Conservation (phyloP, 2,888 invertebrate genomes). For the Lasioglossum marginatum region DNA sequence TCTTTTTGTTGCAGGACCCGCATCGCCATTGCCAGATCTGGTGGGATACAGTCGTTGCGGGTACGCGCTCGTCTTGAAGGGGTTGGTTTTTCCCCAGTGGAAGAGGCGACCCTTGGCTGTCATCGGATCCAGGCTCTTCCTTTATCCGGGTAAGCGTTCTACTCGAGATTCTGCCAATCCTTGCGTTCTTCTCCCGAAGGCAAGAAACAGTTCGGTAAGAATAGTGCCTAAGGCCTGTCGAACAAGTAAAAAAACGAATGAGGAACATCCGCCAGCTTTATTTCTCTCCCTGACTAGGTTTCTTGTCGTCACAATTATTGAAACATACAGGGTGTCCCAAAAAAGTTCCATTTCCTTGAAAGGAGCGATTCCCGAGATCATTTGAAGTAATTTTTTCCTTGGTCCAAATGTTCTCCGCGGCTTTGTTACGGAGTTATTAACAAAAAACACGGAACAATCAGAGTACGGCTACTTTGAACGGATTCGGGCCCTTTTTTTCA, state of each 20-base stretch:
- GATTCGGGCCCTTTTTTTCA: too few relatives aligned
- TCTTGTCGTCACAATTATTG: constrained; percentile 30
- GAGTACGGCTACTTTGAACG: too few relatives aligned
- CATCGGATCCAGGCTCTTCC: constrained; percentile 87
- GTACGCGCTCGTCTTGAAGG: constrained; percentile 87
- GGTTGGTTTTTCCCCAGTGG: constrained; percentile 90
- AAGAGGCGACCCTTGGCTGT: constrained; percentile 87
- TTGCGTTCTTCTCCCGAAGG: not conserved
- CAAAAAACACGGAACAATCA: too few relatives aligned
- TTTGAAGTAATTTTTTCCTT: too few relatives aligned
- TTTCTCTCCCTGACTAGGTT: constrained; percentile 5
- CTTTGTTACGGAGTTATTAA: too few relatives aligned
- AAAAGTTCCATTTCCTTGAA: too few relatives aligned
- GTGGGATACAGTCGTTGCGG: constrained; percentile 84
- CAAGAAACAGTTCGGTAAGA: constrained; percentile 34
- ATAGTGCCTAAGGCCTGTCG: constrained; percentile 21
- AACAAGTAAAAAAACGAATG: not conserved
- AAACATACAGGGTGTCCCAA: not conserved
- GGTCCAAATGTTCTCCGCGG: too few relatives aligned
- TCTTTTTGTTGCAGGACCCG: constrained; percentile 84
- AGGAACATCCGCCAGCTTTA: constrained; percentile 15
- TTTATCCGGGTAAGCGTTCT: constrained; percentile 85
- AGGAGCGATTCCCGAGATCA: too few relatives aligned
- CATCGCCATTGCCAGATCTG: constrained; percentile 86
- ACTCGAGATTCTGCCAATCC: constrained; percentile 43